phyloP scores from a whole-genome alignment of 2,113 vertebrate species.

The Montifringilla adamsi region DNA sequence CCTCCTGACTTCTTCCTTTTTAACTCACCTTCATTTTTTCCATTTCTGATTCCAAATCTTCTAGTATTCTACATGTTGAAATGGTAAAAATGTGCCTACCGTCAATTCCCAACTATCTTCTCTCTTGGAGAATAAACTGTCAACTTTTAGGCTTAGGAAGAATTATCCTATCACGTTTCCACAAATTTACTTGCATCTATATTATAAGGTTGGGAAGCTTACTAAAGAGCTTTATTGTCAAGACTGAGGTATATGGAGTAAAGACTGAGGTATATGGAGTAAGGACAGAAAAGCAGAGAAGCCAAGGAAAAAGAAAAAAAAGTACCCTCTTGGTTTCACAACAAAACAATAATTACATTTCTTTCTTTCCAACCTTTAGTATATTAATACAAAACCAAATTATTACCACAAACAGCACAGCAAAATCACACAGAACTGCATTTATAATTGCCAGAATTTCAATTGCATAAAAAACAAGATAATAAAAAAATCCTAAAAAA shows the following conservation, averaged over 20 bases:
- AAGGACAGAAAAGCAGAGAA: not conserved
- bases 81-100: not conserved
- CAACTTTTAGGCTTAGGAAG: not conserved
- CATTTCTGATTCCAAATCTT: not conserved
- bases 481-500: not conserved
- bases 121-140: not conserved
- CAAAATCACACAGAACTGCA: not conserved
- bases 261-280: not conserved
- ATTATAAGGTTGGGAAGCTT: not conserved
- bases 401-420: not conserved
- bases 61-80: not conserved
- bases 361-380: not conserved
- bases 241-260: not conserved
- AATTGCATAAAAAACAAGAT: not conserved
- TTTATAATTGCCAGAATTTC: not conserved
- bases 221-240: not conserved
- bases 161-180: not conserved
- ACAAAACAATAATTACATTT: not conserved
- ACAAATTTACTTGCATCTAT: not conserved
- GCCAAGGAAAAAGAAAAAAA: not conserved
- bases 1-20: not conserved
- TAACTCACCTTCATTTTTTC: not conserved
- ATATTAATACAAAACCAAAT: not conserved
- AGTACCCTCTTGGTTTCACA: not conserved
- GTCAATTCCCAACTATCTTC: not conserved